A percentile compares a stretch with the other conserved stretches of the same genome.
phyloP scores from a whole-genome alignment of 2,888 invertebrate species.

The Horisme vitalbata region DNA sequence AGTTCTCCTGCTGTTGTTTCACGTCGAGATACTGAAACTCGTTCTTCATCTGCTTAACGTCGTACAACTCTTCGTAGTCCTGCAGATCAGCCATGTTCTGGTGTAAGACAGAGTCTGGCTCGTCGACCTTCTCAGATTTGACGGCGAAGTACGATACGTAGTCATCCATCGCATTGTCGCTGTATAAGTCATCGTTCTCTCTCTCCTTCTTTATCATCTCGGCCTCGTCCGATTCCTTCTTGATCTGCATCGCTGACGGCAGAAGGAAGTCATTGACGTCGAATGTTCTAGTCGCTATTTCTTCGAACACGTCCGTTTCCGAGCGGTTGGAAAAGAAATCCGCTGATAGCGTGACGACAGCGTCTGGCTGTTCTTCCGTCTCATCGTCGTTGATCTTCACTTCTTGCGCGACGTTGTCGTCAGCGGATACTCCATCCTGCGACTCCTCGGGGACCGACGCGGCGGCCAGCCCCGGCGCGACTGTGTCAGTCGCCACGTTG shows the following conservation, averaged over 20 bases:
- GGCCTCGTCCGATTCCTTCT: constrained; percentile 50
- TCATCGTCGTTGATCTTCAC: constrained; percentile 71
- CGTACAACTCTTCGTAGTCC: constrained; percentile 76
- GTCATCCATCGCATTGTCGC: constrained; percentile 70
- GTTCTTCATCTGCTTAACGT: constrained; percentile 62
- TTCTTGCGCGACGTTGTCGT: constrained; percentile 75
- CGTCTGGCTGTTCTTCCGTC: constrained; percentile 48
- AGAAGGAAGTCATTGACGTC: constrained; percentile 74
- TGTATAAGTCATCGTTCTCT: constrained; percentile 62
- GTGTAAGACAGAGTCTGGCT: constrained; percentile 74
- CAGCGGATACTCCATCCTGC: constrained; percentile 67
- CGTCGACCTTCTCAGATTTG: constrained; percentile 63
- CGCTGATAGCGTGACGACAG: constrained; percentile 67
- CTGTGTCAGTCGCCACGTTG: constrained; percentile 74
- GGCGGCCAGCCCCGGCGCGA: constrained; percentile 60
- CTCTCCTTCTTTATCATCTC: constrained; percentile 59
- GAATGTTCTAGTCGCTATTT: constrained; percentile 68
- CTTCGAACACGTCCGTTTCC: constrained; percentile 67
- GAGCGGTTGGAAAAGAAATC: constrained; percentile 64
- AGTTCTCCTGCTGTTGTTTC: constrained; percentile 65
- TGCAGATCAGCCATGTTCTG: constrained; percentile 83
- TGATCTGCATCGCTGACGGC: constrained; percentile 68
- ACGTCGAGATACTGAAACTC: constrained; percentile 70
- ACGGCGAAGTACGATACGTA: constrained; percentile 69
- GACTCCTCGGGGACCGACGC: constrained; percentile 48